Base-by-base conservation (phyloP, 35 echinoderm and acorn worm genomes). In the Eucidaris tribuloides region DNA sequence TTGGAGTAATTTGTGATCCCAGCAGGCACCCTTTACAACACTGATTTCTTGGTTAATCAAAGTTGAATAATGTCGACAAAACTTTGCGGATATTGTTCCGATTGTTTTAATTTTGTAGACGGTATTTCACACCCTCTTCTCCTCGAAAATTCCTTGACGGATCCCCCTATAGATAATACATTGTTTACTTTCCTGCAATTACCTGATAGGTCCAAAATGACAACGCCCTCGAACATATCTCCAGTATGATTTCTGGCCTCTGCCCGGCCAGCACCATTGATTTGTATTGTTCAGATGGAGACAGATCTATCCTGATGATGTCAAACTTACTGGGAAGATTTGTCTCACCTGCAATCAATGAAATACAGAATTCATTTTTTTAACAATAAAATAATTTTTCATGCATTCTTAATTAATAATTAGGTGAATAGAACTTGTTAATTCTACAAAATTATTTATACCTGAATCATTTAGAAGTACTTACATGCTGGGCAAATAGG, bases 191-290 rank as follows among this genome's bases (percentile, higher is more conserved):
- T 55, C 11, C 11, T n/a, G 9, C 18, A 46, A 46, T 14, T 41
- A 99, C 96, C 96, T 99, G 96, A 58, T 93, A 93, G 3, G 87
- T 83, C 96, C 96, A 99, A 71, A 99, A 99, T 22, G 91, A 78
- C 29, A 93, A 70, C 32, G 96, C 96, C 45, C 96, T 82, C 44
- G 86, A 79, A 31, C 82, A 92, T 29, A 90, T 80, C 44, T 99
- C 96, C 31, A 93, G 24, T 17, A 93, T 90, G 33, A 89, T 80
- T 33, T 99, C 96, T 45, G 96, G 96, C 36, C 88, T 89, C 61
- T 90, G 96, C 45, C 96, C 90, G 48, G 90, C 96, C 32, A 99
- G 61, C 11, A 99, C 90, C 96, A 99, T 99, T 3, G 96, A 93
- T 62, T 99, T 99, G 87, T 99, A 93, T 77, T 99, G 96, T 48